Evolutionary conservation across 2,797 vertebrate genomes (phyloP).

Genomic region (Echeneis naucrates): DNA sequence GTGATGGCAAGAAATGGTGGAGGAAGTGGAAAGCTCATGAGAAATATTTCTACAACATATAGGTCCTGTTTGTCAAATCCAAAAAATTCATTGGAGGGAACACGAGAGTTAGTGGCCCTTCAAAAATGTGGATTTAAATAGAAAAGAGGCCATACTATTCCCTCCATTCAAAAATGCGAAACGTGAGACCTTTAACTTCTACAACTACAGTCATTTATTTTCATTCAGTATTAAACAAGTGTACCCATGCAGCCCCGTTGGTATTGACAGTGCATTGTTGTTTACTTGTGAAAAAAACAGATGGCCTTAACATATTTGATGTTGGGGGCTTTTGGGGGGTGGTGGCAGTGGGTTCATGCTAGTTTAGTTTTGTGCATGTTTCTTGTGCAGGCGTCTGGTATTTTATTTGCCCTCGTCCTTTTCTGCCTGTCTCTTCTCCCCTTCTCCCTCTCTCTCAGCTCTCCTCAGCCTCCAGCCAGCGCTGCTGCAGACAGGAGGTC

Average conservation of each 20-base stretch:
- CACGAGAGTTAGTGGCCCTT: background rate
- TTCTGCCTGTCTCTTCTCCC: conserved; percentile 78
- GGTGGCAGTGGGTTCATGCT: conserved; percentile 72
- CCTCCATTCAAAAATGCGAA: conserved; percentile 25
- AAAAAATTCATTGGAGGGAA: conserved; percentile 6
- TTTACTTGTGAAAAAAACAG: conserved; percentile 79
- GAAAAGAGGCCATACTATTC: conserved; percentile 37
- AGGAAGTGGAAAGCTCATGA: conserved; percentile 30
- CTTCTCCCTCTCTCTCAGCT: conserved; percentile 65
- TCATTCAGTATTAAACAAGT: conserved; percentile 67
- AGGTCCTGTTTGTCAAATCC: conserved; percentile 33
- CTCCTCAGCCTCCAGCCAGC: conserved; percentile 78
- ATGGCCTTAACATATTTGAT: conserved; percentile 82
- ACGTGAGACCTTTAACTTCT: conserved; percentile 62
- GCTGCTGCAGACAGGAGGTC: conserved; percentile 81
- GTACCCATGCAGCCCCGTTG: conserved; percentile 56
- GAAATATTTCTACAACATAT: conserved; percentile 46
- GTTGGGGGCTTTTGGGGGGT: conserved; percentile 61
- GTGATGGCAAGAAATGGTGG: conserved; percentile 43
- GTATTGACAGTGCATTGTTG: conserved; percentile 79
- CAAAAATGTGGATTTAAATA: conserved; percentile 15
- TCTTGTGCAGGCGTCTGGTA: conserved; percentile 73
- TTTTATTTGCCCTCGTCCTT: conserved; percentile 81
- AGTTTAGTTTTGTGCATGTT: conserved; percentile 74
- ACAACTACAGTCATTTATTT: conserved; percentile 57